Evolutionary conservation across 2,113 vertebrate genomes (phyloP).

Genomic region (Cyphotilapia sp.): DNA sequence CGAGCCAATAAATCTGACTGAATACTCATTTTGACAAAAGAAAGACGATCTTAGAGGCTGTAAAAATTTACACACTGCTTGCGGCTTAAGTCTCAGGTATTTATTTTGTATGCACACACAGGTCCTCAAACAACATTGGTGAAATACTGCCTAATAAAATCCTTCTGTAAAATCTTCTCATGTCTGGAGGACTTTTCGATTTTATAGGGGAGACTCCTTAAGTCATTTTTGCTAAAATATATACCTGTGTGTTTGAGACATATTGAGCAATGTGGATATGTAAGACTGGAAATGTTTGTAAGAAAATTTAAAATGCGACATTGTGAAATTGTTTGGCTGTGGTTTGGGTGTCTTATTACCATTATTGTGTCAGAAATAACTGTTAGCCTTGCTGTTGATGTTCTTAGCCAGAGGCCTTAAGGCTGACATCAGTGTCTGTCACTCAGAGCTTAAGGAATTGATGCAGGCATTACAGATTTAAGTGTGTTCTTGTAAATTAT

Average conservation of each 20-base stretch:
- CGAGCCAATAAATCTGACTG: background rate
- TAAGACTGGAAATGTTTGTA: background rate
- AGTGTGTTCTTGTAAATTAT: background rate
- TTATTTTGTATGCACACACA: background rate
- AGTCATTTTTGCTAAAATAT: background rate
- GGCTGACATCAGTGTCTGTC: background rate
- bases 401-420: background rate
- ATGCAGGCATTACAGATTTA: background rate
- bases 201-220: background rate
- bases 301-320: background rate
- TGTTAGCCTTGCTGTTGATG: background rate
- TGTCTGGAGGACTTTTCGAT: background rate
- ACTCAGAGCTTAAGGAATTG: background rate
- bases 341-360: background rate
- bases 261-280: background rate
- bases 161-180: constrained; percentile 2
- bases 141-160: background rate
- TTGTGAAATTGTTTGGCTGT: background rate
- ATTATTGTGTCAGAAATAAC: background rate
- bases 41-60: background rate
- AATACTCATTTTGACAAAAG: background rate
- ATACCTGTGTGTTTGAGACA: background rate
- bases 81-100: background rate
- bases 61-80: background rate
- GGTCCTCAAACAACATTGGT: background rate